Base-by-base conservation (phyloP, 1,140 invertebrate species). In the Oryzaephilus surinamensis region DNA sequence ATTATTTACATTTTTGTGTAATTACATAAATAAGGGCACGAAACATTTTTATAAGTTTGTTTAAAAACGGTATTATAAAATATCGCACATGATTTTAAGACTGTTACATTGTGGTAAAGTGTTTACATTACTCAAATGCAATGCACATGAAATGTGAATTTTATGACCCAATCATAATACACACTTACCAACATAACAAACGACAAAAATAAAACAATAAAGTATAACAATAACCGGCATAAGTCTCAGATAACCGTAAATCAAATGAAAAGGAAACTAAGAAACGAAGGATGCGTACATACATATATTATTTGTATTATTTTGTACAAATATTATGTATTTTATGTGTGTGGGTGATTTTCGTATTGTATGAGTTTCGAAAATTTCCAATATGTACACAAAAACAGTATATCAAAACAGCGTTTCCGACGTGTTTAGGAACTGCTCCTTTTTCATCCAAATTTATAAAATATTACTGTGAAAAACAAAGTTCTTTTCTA, bases 151-250 rank as follows among this genome's bases (percentile, higher is more conserved):
- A n/a, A 41, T 38, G 35, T 30, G 45, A 36, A 42, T 48, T 48
- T 48, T 48, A 48, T 41, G 43, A 42, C 39, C 38, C 43, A 48
- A 45, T 48, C 46, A 48, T 48, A 48, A 45, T 42, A 45, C 32
- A 39, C 37, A 44, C 41, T 45, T 45, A 41, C 24, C 21, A 33
- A 45, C 38, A 34, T 46, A 49, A 45, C 39, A 42, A 38, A 49
- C 36, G 43, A 49, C 34, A 26, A 45, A 49, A 45, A 46, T 50
- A 50, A 50, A 50, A 50, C 40, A 47, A 47, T 43, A 47, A 43
- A 47, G 32, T 47, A 43, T 43, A 46, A 46, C 44, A 46, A 46
- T 46, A 46, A 46, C 44, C 38, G 33, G 21, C 34, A 21, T 46
- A 46, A 38, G 41, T 31, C 16, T 17, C 32, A n/a, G n/a, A n/a